Evolutionary conservation across 2,888 invertebrate genomes (phyloP).

Genomic region (Osedax frankpressi): DNA sequence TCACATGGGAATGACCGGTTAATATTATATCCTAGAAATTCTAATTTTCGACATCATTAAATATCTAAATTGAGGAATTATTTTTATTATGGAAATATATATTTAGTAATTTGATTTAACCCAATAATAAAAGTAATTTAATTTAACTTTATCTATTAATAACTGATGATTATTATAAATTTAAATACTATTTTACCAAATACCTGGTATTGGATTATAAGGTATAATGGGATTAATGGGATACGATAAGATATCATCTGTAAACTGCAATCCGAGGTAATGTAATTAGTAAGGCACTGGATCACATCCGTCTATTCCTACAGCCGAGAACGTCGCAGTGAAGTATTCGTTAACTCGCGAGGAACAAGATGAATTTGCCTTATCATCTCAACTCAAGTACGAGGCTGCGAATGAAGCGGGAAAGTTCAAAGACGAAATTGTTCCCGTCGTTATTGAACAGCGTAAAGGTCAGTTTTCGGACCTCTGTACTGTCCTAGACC

Average conservation of each 20-base stretch:
- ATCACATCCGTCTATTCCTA: too few species aligned
- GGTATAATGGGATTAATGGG: too few species aligned
- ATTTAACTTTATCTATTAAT: too few species aligned
- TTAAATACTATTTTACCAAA: too few species aligned
- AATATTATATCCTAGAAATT: neutral
- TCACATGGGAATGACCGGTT: constrained; percentile 69
- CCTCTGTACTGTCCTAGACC: too few species aligned
- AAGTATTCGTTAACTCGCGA: constrained; percentile 55
- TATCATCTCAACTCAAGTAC: constrained; percentile 57
- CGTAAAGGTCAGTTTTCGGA: constrained; percentile 10
- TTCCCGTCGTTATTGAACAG: constrained; percentile 54
- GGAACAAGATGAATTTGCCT: constrained; percentile 61
- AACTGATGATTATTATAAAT: too few species aligned
- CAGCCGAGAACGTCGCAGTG: constrained; percentile 65
- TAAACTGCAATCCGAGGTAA: too few species aligned
- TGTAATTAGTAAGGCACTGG: too few species aligned
- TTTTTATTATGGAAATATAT: neutral
- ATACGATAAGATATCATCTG: too few species aligned
- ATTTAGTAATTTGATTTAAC: too few species aligned
- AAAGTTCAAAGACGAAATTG: constrained; percentile 60
- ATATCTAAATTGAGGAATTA: neutral
- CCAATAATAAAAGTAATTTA: neutral
- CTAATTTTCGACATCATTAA: neutral
- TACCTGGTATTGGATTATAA: too few species aligned
- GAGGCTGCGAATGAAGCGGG: constrained; percentile 55